Evolutionary conservation across 2,888 invertebrate species (phyloP).

Genomic region (Melanophora roralis): DNA sequence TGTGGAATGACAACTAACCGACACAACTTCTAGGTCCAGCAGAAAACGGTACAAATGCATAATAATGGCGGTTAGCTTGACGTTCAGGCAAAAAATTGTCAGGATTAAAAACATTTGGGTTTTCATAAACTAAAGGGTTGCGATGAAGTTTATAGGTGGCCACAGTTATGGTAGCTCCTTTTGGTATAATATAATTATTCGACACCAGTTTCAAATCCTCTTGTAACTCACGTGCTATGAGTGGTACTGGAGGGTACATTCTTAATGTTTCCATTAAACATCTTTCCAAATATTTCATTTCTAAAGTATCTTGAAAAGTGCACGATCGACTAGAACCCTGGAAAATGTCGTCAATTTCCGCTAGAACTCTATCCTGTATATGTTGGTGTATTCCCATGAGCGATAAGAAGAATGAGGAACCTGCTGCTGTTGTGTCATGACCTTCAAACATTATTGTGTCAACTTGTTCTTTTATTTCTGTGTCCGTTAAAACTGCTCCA

Average conservation of each 20-base stretch:
- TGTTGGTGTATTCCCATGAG: conserved; percentile 86
- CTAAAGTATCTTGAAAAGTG: conserved; percentile 88
- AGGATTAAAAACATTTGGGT: conserved; percentile 88
- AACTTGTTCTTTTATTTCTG: conserved; percentile 90
- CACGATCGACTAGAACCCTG: conserved; percentile 86
- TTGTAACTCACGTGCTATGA: conserved; percentile 85
- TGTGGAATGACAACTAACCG: conserved; percentile 78
- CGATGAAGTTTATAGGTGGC: conserved; percentile 84
- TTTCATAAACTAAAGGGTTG: conserved; percentile 84
- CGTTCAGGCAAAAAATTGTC: conserved; percentile 91
- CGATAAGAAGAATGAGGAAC: conserved; percentile 88
- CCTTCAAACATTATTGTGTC: conserved; percentile 93
- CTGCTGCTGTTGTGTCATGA: conserved; percentile 89
- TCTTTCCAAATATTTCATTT: conserved; percentile 90
- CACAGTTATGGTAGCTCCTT: conserved; percentile 83
- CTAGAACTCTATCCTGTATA: conserved; percentile 84
- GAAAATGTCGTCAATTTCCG: conserved; percentile 86
- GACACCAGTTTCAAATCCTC: conserved; percentile 85
- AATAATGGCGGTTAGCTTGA: conserved; percentile 87
- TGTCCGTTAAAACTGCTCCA: conserved; percentile 84
- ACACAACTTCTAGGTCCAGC: conserved; percentile 90
- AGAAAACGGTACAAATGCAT: conserved; percentile 89
- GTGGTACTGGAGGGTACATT: conserved; percentile 87
- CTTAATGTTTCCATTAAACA: conserved; percentile 89
- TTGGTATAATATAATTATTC: conserved; percentile 82